phyloP scores from a whole-genome alignment of 2,797 vertebrate genomes.

The Thunnus albacares region DNA sequence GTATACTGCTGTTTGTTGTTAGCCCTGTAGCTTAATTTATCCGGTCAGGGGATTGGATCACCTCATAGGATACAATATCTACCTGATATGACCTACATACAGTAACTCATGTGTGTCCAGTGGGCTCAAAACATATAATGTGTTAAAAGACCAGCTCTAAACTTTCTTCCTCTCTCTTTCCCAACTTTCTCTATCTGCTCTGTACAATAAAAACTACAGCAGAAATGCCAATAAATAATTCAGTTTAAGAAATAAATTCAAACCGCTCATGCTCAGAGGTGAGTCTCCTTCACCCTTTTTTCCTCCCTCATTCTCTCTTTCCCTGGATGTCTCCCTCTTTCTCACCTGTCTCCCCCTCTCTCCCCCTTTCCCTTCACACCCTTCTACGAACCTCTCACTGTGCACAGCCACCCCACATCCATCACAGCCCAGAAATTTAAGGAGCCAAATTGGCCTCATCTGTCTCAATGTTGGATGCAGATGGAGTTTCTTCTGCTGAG shows the following conservation, averaged over 20 bases:
- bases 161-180: slow-evolving; percentile 34
- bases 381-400: slow-evolving; percentile 82
- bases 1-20: slow-evolving; percentile 25
- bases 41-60: slow-evolving; percentile 6
- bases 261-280: slow-evolving; percentile 46
- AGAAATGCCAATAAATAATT: slow-evolving; percentile 46
- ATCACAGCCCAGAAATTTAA: slow-evolving; percentile 99
- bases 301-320: slow-evolving; percentile 46
- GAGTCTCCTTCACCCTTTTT: slow-evolving; percentile 63
- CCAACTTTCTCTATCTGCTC: slow-evolving; percentile 32
- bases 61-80: neutral
- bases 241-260: slow-evolving; percentile 39
- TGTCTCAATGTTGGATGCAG: slow-evolving; percentile 99
- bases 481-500: slow-evolving; percentile 98
- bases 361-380: slow-evolving; percentile 55
- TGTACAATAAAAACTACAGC: slow-evolving; percentile 24
- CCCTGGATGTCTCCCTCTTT: slow-evolving; percentile 51
- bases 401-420: slow-evolving; percentile 95
- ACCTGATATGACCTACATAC: slow-evolving; percentile 1
- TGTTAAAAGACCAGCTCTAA: slow-evolving; percentile 1
- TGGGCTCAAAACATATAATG: slow-evolving; percentile 1
- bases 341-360: slow-evolving; percentile 68
- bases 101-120: neutral
- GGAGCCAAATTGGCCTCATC: slow-evolving; percentile 99
- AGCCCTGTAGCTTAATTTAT: slow-evolving; percentile 25